Conservation (phyloP, 2,888 invertebrate genomes). For the Escarpia spicata region DNA sequence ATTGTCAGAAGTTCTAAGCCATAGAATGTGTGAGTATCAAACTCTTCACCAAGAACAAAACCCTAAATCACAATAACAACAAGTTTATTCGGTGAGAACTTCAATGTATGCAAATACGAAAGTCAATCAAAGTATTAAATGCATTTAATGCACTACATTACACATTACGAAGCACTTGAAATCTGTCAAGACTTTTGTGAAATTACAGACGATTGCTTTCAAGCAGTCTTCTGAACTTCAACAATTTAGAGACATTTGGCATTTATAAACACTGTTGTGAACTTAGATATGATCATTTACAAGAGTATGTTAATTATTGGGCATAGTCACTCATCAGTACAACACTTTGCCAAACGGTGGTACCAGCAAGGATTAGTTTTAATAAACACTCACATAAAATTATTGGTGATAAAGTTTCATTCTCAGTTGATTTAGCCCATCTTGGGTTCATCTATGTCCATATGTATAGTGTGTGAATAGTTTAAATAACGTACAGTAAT, state of each 20-base stretch:
- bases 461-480: too few relatives aligned
- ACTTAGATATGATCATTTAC: neutral
- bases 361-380: neutral
- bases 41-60: neutral
- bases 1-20: neutral
- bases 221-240: neutral
- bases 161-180: neutral
- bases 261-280: neutral
- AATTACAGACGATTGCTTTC: neutral
- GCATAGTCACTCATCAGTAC: neutral
- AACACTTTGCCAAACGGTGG: neutral
- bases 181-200: neutral
- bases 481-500: too few relatives aligned
- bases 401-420: too few relatives aligned
- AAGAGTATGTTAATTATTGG: neutral
- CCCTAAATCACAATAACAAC: neutral
- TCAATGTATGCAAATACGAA: neutral
- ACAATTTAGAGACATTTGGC: neutral
- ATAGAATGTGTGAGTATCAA: neutral
- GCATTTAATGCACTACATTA: neutral
- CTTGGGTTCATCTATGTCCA: too few relatives aligned
- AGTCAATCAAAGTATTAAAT: neutral
- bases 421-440: too few relatives aligned
- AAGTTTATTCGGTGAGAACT: neutral
- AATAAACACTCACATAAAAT: neutral